Evolutionary conservation across 2,113 vertebrate species (phyloP), one percentile per base, ranked within the genome.

Genomic region (Acanthisitta chloris): DNA sequence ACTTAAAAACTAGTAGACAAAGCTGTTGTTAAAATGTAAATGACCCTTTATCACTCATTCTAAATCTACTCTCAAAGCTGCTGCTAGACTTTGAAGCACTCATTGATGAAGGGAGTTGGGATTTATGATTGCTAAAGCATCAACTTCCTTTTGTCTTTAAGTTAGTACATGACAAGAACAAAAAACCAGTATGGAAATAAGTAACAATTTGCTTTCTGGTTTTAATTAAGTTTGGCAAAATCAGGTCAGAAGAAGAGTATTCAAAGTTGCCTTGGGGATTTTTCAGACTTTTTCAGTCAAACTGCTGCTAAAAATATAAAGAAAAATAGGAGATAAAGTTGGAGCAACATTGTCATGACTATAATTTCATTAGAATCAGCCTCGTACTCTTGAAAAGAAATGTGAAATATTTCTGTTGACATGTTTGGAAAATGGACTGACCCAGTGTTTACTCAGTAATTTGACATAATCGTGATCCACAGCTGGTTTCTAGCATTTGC

Each of bases 171-270:
- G 36, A 29, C 33, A 83, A 59, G 67, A 88, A 71, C 79, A 88
- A 83, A 83, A 72, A 81, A 10, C 2, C 17, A 42, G 10, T 62
- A 36, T 6, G 10, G 42, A 90, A 89, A 80, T 45, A 55, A 79
- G 23, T 31, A 91, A 34, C 45, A 77, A 13, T 72, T 78, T 80
- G 28, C 43, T 82, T 70, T 57, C 40, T 73, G 46, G 6, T 77
- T 93, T 80, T 72, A 91, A 95, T 83, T 51, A 90, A 66, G 4
- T 81, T 90, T 78, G 88, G 81, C 78, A 94, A 92, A 95, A 61
- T 52, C 88, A 90, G 45, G 76, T 74, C 88, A 86, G 66, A 51
- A 86, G 36, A 94, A 33, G 25, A 82, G 20, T 48, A 42, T 51
- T 78, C 73, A 38, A 80, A 73, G 59, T 64, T 55, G 76, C 46